phyloP scores from a whole-genome alignment of 2,888 invertebrate genomes.

The Horisme vitalbata region DNA sequence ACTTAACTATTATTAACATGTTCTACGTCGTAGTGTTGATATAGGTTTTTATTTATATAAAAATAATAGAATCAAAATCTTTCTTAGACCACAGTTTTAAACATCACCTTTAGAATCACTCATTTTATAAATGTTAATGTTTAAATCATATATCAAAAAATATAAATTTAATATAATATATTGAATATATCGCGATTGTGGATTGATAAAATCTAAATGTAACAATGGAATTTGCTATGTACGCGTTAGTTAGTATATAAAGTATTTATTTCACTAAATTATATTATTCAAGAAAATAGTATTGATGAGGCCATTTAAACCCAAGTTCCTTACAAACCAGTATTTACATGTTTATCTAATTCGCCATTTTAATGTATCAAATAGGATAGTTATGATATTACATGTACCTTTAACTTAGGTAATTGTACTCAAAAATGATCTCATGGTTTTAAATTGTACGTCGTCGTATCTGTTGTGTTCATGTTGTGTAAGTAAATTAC shows the following conservation, averaged over 20 bases:
- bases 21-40: too few relatives aligned
- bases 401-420: slow-evolving; percentile 32
- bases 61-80: too few relatives aligned
- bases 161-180: slow-evolving; percentile 15
- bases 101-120: slow-evolving; percentile 2
- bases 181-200: slow-evolving; percentile 25
- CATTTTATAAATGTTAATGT: slow-evolving; percentile 13
- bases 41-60: too few relatives aligned
- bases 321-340: slow-evolving; percentile 62
- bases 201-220: slow-evolving; percentile 35
- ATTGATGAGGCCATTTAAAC: slow-evolving; percentile 45
- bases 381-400: slow-evolving; percentile 46
- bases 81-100: slow-evolving; percentile 11
- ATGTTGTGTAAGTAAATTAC: slow-evolving; percentile 11
- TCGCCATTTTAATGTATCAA: slow-evolving; percentile 61
- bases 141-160: slow-evolving; percentile 16
- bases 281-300: slow-evolving; percentile 33
- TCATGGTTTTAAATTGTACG: slow-evolving; percentile 31
- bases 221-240: slow-evolving; percentile 45
- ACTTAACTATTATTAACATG: not conserved
- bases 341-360: slow-evolving; percentile 52
- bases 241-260: slow-evolving; percentile 29
- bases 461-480: slow-evolving; percentile 18
- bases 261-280: slow-evolving; percentile 31
- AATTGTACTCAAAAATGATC: slow-evolving; percentile 48